These are phyloP conservation scores for Strix aluco DNA, from an alignment of 2,113 vertebrate species.

Conservation along the genomic window DNA sequence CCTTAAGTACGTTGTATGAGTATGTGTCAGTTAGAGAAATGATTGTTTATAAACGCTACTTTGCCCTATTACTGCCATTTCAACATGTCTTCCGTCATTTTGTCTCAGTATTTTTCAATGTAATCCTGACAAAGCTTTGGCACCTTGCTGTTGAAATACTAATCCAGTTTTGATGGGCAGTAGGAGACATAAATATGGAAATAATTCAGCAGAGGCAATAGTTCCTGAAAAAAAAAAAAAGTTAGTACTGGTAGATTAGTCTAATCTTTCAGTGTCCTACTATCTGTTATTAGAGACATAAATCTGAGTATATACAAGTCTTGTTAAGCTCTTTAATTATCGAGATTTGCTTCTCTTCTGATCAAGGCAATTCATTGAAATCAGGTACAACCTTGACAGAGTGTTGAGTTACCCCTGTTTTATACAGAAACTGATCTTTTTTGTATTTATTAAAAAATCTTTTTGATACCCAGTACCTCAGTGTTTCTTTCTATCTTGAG, in stretches of 20 bases:
- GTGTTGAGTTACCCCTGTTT: neutral
- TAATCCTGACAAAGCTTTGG: constrained; percentile 51
- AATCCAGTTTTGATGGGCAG: constrained; percentile 36
- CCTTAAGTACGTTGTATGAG: neutral
- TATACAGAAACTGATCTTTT: neutral
- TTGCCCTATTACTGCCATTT: constrained; percentile 1
- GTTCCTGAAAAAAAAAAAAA: neutral
- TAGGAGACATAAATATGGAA: constrained; percentile 26
- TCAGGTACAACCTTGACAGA: neutral
- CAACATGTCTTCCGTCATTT: neutral
- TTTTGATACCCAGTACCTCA: neutral
- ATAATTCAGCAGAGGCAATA: neutral
- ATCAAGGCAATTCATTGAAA: constrained; percentile 3
- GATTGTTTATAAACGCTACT: constrained; percentile 1
- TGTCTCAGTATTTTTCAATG: neutral
- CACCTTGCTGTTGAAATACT: constrained; percentile 35
- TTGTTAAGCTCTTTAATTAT: constrained; percentile 32
- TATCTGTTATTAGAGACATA: neutral
- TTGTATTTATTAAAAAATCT: neutral
- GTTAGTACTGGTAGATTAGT: neutral
- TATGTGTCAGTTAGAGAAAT: neutral
- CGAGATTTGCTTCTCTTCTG: neutral
- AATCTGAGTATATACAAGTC: neutral
- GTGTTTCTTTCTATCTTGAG: neutral
- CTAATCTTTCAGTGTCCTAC: constrained; percentile 34